Evolutionary conservation across 2,888 invertebrate genomes (phyloP).

Genomic region (Gisinianus flammeolus): DNA sequence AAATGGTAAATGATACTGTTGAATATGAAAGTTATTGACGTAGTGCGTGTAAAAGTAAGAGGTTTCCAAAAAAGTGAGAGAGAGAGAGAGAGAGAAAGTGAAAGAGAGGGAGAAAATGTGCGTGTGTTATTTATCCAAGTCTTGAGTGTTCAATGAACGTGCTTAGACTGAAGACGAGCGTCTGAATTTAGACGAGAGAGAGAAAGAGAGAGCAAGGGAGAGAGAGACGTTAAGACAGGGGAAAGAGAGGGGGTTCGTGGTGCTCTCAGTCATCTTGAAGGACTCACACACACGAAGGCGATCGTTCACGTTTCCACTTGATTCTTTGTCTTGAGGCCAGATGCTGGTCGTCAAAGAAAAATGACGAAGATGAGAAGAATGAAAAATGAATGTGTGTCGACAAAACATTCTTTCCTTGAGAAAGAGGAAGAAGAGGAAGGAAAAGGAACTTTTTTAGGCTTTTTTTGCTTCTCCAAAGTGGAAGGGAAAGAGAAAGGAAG

Average conservation of each 20-base stretch:
- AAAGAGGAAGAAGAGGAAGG: background rate
- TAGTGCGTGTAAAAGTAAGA: background rate
- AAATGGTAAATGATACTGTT: constrained; percentile 12
- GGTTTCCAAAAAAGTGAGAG: no score
- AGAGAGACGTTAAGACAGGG: no score
- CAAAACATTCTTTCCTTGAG: background rate
- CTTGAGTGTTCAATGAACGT: constrained; percentile 4
- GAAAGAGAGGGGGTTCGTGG: background rate
- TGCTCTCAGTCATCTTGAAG: constrained; percentile 4
- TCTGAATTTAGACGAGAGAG: background rate
- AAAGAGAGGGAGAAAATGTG: background rate
- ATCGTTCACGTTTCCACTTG: background rate
- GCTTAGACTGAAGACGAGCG: background rate
- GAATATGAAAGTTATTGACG: background rate
- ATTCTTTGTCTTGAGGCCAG: constrained; percentile 19
- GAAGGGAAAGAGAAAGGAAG: no score
- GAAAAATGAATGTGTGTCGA: constrained; percentile 12
- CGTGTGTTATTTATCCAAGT: background rate
- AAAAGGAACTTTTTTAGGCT: background rate
- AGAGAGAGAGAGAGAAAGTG: background rate
- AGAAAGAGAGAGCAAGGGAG: background rate
- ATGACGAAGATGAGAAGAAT: constrained; percentile 17
- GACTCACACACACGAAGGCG: background rate
- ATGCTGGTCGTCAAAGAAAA: constrained; percentile 17
- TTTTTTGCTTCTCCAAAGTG: background rate